phyloP scores from a whole-genome alignment of 2,797 vertebrate genomes.

The Petrocephalus sullivani region DNA sequence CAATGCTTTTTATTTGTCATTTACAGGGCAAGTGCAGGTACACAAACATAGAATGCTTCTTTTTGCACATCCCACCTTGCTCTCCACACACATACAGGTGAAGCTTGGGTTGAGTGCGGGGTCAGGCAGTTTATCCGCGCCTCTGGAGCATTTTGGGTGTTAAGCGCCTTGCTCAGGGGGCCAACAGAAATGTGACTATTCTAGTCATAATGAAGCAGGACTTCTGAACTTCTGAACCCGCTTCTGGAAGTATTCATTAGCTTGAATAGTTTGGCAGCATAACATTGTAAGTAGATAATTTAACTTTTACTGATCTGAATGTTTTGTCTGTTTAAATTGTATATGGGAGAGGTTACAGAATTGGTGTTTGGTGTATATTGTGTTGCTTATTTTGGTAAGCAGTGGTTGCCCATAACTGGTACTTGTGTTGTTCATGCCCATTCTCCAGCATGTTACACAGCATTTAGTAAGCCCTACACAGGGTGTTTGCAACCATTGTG shows the following conservation, averaged over 20 bases:
- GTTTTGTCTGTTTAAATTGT: neutral
- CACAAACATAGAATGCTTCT: neutral
- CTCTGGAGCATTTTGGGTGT: neutral
- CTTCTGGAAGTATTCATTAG: neutral
- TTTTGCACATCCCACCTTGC: neutral
- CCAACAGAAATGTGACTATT: neutral
- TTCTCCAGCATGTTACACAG: neutral
- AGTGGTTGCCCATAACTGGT: neutral
- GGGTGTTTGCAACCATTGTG: neutral
- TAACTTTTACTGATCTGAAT: neutral
- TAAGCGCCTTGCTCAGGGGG: neutral
- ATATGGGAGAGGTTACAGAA: neutral
- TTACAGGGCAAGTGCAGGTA: neutral
- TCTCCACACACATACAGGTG: neutral
- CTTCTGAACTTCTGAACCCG: neutral
- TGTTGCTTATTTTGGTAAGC: neutral
- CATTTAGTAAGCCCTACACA: neutral
- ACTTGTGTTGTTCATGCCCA: neutral
- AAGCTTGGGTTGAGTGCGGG: neutral
- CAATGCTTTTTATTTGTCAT: neutral
- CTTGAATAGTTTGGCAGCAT: neutral
- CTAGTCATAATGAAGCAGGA: neutral
- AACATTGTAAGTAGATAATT: neutral
- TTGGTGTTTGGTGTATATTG: neutral
- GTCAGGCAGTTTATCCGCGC: neutral